Evolutionary conservation across 2,797 vertebrate species (phyloP).

Genomic region (Xenops minutus): DNA sequence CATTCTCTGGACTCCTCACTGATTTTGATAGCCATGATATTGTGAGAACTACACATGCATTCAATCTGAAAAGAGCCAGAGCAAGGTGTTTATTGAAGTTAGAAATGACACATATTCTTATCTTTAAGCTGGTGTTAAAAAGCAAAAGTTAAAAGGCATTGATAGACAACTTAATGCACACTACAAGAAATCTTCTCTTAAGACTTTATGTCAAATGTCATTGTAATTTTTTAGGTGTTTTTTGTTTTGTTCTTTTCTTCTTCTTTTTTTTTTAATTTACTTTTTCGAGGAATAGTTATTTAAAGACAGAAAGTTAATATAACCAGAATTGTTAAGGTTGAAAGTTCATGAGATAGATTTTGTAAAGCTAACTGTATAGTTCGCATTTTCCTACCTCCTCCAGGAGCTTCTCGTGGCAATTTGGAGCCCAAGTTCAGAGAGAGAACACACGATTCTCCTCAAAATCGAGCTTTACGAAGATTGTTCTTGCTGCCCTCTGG

Average conservation of each 20-base stretch:
- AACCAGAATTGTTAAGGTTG: background rate
- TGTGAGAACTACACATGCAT: background rate
- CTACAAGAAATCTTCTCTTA: background rate
- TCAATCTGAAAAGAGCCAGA: background rate
- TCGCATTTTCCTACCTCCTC: background rate
- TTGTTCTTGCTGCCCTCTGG: conserved; percentile 63
- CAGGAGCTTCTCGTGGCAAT: background rate
- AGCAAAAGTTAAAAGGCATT: background rate
- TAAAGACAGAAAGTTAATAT: background rate
- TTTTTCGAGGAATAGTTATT: background rate
- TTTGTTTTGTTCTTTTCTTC: background rate
- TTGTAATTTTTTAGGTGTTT: background rate
- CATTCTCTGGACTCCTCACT: background rate
- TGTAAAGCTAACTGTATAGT: background rate
- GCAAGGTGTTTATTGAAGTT: background rate
- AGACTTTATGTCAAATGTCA: background rate
- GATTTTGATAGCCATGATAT: background rate
- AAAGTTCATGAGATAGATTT: background rate
- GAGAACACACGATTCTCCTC: accelerated
- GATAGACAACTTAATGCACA: background rate
- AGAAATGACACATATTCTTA: background rate
- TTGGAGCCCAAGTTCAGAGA: background rate
- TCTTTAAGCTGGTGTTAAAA: background rate
- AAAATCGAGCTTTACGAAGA: background rate
- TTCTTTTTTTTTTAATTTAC: background rate